phyloP scores from a whole-genome alignment of 2,888 invertebrate genomes.

The Ferdinandea cuprea region DNA sequence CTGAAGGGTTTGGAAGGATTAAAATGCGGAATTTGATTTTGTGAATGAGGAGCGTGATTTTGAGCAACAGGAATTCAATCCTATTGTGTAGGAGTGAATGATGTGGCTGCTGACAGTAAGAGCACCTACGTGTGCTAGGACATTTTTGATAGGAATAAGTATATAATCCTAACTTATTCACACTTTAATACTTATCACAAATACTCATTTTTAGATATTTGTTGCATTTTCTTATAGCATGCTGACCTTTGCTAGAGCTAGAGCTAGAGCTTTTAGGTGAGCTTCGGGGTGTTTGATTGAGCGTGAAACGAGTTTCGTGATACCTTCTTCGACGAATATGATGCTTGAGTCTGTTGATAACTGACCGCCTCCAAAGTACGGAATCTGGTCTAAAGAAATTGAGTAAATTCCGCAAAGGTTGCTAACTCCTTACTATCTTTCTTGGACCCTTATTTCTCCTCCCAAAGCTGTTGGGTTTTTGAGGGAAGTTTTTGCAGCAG shows the following conservation, averaged over 20 bases:
- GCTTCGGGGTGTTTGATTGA: no score
- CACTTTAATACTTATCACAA: conserved; percentile 6
- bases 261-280: no score
- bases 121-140: not conserved
- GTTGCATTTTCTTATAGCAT: no score
- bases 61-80: no score
- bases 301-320: no score
- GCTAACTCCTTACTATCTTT: not conserved
- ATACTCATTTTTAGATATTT: conserved; percentile 22
- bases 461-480: no score
- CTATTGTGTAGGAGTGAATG: conserved; percentile 12
- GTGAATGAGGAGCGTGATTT: not conserved
- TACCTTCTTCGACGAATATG: no score
- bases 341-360: no score
- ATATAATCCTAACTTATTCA: conserved; percentile 2
- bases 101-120: conserved; percentile 15
- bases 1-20: not conserved
- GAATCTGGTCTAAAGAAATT: not conserved
- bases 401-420: not conserved
- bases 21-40: conserved; percentile 1
- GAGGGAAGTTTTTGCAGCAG: no score
- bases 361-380: not conserved
- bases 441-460: not conserved
- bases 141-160: conserved; percentile 7
- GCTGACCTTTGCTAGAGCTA: not conserved